Evolutionary conservation across 1,140 invertebrate species (phyloP).

Genomic region (Aphis craccivora): DNA sequence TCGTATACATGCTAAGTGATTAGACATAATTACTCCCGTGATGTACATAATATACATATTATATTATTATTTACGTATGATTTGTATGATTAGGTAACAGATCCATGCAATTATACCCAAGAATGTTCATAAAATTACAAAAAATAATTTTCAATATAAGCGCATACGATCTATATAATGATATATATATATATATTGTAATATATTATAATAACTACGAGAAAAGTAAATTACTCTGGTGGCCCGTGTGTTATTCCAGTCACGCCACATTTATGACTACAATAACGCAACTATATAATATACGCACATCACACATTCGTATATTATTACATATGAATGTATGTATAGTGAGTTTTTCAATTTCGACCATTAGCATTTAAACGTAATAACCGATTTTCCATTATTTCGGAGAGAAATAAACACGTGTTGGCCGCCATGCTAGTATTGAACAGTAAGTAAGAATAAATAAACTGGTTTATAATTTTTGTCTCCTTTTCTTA

Average conservation of each 20-base stretch:
- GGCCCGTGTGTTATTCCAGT: background rate
- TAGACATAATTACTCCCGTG: background rate
- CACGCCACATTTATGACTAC: constrained; percentile 8
- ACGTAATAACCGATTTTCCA: background rate
- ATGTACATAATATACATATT: background rate
- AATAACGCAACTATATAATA: background rate
- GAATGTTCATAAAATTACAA: background rate
- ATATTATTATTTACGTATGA: background rate
- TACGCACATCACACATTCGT: background rate
- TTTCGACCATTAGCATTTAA: background rate
- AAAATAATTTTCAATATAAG: background rate
- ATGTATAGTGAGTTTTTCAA: background rate
- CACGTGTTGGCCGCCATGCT: background rate
- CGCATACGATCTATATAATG: no score
- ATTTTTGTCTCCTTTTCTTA: no score
- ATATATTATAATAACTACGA: background rate
- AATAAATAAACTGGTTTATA: background rate
- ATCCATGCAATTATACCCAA: background rate
- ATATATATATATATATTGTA: background rate
- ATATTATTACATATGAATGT: background rate
- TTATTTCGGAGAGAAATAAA: background rate
- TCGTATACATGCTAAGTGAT: background rate
- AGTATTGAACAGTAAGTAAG: background rate
- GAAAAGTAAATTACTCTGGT: background rate
- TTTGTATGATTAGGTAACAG: background rate